Evolutionary conservation across 2,113 vertebrate species (phyloP).

Genomic region (Nannobrachium achirus): DNA sequence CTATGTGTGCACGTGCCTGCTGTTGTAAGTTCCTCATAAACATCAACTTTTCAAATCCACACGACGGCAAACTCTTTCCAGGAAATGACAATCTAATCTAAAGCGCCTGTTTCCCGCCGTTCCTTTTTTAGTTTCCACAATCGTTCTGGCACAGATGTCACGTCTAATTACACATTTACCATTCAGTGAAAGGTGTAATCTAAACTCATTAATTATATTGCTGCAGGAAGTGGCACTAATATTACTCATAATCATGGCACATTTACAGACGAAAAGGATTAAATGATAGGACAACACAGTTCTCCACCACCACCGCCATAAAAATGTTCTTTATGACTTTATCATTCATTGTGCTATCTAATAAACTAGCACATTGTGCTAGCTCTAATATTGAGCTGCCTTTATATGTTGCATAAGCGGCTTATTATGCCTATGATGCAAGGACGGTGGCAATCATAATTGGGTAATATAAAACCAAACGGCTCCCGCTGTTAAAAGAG

Average conservation of each 20-base stretch:
- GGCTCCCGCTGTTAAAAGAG: constrained; percentile 51
- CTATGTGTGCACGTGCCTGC: no score
- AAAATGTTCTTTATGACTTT: constrained; percentile 14
- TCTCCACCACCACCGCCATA: constrained; percentile 8
- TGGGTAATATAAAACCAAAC: constrained; percentile 64
- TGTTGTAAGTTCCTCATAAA: neutral
- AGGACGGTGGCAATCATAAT: constrained; percentile 46
- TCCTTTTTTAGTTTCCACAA: neutral
- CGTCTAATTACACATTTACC: constrained; percentile 8
- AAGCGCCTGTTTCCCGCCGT: neutral
- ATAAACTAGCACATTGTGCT: constrained; percentile 34
- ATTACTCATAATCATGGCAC: constrained; percentile 18
- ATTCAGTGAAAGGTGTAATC: constrained; percentile 30
- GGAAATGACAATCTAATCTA: neutral
- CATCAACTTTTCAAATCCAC: neutral
- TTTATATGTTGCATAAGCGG: constrained; percentile 38
- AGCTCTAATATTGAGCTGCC: constrained; percentile 33
- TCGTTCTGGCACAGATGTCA: constrained; percentile 10
- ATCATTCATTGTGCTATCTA: constrained; percentile 46
- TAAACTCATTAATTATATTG: constrained; percentile 12
- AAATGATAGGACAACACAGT: constrained; percentile 20
- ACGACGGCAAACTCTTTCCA: neutral
- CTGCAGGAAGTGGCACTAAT: neutral
- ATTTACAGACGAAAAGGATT: constrained; percentile 34
- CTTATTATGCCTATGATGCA: constrained; percentile 49